Percentiles rank a stretch among this genome's conserved stretches.
Evolutionary conservation across 1,140 invertebrate species (phyloP).

Genomic region (Pectinophora gossypiella): DNA sequence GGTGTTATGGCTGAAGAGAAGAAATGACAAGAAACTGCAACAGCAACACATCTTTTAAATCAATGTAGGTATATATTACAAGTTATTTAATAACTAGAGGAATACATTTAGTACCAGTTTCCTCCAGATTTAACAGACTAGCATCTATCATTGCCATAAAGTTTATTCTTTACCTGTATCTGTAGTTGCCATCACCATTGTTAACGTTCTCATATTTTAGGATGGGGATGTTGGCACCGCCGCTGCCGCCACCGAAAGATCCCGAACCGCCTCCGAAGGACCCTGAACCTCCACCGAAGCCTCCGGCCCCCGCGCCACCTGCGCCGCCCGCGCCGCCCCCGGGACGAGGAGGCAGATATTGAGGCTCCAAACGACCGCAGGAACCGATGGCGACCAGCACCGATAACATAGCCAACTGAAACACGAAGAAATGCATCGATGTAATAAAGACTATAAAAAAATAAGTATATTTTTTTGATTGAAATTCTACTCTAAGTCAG

Average conservation of each 20-base stretch:
- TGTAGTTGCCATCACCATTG: constrained; percentile 76
- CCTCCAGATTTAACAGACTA: background rate
- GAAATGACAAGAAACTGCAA: too few relatives aligned
- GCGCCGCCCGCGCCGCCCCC: constrained; percentile 35
- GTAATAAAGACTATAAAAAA: too few relatives aligned
- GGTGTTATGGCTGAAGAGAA: too few relatives aligned
- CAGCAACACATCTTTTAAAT: too few relatives aligned
- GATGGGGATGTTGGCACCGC: constrained; percentile 68
- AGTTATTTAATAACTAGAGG: too few relatives aligned
- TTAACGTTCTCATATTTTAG: constrained; percentile 75
- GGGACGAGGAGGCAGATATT: constrained; percentile 52
- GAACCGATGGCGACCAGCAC: constrained; percentile 36
- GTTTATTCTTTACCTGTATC: constrained; percentile 67
- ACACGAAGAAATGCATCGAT: too few relatives aligned
- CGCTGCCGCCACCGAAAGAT: constrained; percentile 9
- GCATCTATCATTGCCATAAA: too few relatives aligned
- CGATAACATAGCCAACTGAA: constrained; percentile 41
- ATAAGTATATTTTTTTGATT: too few relatives aligned
- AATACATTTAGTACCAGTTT: too few relatives aligned
- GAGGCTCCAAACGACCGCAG: constrained; percentile 58
- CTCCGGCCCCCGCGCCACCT: constrained; percentile 5
- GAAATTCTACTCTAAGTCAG: too few relatives aligned
- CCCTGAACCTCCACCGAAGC: constrained; percentile 16
- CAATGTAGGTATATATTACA: too few relatives aligned
- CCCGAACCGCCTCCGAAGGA: constrained; percentile 11